Evolutionary conservation across 2,797 vertebrate genomes (phyloP), one percentile per base, ranked within the genome.

Genomic region (Ctenopoma multispine): DNA sequence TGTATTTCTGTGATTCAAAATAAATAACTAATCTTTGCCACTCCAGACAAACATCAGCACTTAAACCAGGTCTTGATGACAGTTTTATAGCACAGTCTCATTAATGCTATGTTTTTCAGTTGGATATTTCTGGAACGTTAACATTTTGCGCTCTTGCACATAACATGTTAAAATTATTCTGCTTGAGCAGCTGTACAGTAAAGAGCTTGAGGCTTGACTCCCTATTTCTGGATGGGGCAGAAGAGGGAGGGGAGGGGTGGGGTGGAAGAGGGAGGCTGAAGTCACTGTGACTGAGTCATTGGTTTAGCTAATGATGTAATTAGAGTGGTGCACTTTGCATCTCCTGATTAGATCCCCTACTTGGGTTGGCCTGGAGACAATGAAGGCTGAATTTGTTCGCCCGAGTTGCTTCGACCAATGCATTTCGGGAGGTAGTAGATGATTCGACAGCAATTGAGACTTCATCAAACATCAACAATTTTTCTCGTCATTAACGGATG

Each of bases 301-400:
- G 90, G 86, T 90, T 92, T 90, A 87, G 91, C 89, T 93, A 92
- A 93, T 92, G 89, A 93, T 93, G 88, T 90, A 94, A 92, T 93
- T 93, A 93, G 87, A 88, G 67, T 73, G 81, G 80, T 90, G 86
- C 84, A 87, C 85, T 90, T 90, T 90, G 82, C 87, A 86, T 91
- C 84, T 81, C 81, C 82, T 92, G 91, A 93, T 93, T 89, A 89
- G 77, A 88, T 86, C 87, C 81, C 70, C 69, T 58, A 44, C 79
- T 80, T 21, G 50, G 47, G 34, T 46, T 69, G 85, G 82, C 78
- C 79, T 57, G 61, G 73, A 82, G 72, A 80, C 77, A 63, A 38
- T 40, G 24, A 56, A 82, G 46, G 34, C 68, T 58, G 69, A 80
- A 78, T 74, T 69, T 63, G 61, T 66, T 75, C 63, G 58, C 56